Conservation (phyloP, 2,113 vertebrate genomes). For the Ophiodon elongatus region DNA sequence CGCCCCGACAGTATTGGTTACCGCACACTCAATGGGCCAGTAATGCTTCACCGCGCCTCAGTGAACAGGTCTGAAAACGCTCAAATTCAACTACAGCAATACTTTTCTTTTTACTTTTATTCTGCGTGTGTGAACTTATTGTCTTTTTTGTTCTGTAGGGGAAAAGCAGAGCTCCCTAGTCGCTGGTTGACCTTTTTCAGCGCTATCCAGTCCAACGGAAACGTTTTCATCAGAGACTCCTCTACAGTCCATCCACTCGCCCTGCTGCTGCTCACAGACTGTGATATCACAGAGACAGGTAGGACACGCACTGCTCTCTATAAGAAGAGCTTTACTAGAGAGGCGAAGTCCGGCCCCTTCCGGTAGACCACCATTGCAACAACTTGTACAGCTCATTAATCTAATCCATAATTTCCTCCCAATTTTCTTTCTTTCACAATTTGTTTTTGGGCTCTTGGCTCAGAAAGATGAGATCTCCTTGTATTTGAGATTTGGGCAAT, state of each 20-base stretch:
- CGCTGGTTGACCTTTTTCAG: constrained; percentile 97
- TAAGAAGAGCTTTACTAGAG: background rate
- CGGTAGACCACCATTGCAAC: no score
- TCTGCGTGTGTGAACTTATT: background rate
- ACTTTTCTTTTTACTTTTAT: fast-evolving
- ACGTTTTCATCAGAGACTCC: constrained; percentile 93
- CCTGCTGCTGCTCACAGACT: constrained; percentile 92
- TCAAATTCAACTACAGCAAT: background rate
- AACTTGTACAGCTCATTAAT: no score
- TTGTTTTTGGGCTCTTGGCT: no score
- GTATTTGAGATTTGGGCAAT: no score
- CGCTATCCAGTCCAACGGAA: constrained; percentile 90
- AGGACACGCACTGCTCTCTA: background rate
- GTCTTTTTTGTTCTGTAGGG: constrained; percentile 74
- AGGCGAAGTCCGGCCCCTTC: no score
- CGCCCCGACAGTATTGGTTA: constrained; percentile 88
- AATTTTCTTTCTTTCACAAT: no score
- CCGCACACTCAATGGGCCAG: constrained; percentile 88
- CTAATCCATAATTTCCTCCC: no score
- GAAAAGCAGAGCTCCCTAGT: constrained; percentile 86
- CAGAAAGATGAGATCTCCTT: no score
- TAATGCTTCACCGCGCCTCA: constrained; percentile 93
- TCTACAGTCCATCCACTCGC: constrained; percentile 93
- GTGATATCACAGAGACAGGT: constrained; percentile 90
- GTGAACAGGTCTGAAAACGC: constrained; percentile 89